These are phyloP conservation scores for Oryzias celebensis DNA, from an alignment of 2,113 vertebrate genomes.

Conservation along the genomic window DNA sequence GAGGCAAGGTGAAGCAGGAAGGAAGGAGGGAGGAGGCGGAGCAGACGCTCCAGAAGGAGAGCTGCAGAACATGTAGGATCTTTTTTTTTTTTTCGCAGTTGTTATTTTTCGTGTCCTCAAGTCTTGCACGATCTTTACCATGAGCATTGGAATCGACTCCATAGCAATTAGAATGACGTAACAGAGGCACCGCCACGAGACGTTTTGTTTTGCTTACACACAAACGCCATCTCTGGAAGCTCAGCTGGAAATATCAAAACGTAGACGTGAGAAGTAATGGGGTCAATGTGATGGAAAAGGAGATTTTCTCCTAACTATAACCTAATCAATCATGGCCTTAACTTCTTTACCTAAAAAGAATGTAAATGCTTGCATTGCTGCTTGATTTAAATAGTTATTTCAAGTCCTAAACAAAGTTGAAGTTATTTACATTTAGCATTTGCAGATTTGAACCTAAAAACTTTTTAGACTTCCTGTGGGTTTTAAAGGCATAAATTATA, in stretches of 20 bases:
- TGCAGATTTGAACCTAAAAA: too few species aligned
- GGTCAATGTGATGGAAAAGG: background rate
- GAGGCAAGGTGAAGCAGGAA: constrained; percentile 22
- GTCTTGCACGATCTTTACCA: too few species aligned
- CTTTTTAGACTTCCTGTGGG: too few species aligned
- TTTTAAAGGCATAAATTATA: too few species aligned
- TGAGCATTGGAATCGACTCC: too few species aligned
- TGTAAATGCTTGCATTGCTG: too few species aligned
- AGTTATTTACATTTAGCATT: too few species aligned
- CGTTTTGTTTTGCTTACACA: constrained; percentile 60
- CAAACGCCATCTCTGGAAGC: constrained; percentile 54
- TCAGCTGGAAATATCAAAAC: constrained; percentile 24
- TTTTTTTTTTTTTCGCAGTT: constrained; percentile 9
- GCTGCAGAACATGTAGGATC: constrained; percentile 23
- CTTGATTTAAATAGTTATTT: too few species aligned
- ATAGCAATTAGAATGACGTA: constrained; percentile 45
- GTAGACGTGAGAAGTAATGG: constrained; percentile 1
- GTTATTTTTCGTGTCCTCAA: background rate
- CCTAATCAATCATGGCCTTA: too few species aligned
- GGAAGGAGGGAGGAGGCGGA: constrained; percentile 19
- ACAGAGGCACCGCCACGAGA: constrained; percentile 50
- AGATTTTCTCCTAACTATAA: background rate
- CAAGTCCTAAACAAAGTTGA: too few species aligned
- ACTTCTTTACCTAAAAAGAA: too few species aligned
- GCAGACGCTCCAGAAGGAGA: constrained; percentile 10